These are phyloP conservation scores for Rhinolophus ferrumequinum DNA, from an alignment of 2,113 vertebrate species.

Conservation along the genomic window DNA sequence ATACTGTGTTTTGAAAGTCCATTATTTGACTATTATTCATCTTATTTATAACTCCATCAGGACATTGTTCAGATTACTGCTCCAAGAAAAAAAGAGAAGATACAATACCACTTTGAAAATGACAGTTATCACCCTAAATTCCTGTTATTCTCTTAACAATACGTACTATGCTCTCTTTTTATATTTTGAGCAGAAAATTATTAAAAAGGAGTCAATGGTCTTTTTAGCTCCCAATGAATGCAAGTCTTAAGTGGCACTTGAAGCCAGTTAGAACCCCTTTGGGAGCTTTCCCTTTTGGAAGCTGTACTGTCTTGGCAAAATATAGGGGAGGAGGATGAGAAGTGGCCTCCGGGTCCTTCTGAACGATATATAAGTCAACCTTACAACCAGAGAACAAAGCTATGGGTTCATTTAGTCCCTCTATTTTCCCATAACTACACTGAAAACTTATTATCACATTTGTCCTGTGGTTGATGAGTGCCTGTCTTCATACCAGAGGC, in stretches of 20 bases:
- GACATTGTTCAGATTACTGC: not conserved
- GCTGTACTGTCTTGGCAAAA: not conserved
- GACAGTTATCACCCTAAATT: not conserved
- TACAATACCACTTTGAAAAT: constrained; percentile 25
- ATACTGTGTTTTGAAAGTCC: constrained; percentile 66
- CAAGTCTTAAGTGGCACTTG: not conserved
- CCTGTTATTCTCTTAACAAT: not conserved
- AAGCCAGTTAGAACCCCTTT: not conserved
- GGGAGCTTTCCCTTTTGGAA: not conserved
- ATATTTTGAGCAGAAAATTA: constrained; percentile 42
- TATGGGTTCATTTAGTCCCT: not conserved
- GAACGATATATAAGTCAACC: not conserved
- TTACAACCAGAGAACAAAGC: not conserved
- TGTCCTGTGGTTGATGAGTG: not conserved
- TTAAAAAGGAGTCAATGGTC: not conserved
- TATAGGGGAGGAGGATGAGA: not conserved
- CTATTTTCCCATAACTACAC: not conserved
- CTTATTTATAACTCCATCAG: constrained; percentile 37
- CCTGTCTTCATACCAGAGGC: not conserved
- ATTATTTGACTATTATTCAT: constrained; percentile 43
- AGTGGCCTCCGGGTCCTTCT: not conserved
- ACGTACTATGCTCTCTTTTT: not conserved
- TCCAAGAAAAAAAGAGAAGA: constrained; percentile 52
- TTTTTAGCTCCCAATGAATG: not conserved
- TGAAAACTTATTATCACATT: not conserved